Evolutionary conservation across 2,888 invertebrate genomes (phyloP).

Genomic region (Epirrita christyi): DNA sequence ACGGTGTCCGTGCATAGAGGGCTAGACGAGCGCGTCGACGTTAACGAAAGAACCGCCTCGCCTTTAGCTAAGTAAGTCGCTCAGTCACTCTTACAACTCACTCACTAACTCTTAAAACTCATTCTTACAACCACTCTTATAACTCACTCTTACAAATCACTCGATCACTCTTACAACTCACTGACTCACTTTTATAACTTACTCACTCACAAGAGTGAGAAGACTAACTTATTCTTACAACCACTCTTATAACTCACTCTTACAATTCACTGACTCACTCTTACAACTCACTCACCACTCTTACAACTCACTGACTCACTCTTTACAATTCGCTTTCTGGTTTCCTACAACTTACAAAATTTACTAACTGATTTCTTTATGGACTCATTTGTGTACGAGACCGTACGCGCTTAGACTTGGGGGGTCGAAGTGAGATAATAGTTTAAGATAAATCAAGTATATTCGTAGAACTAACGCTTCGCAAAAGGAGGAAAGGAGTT

Average conservation of each 20-base stretch:
- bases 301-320: neutral
- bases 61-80: slow-evolving; percentile 67
- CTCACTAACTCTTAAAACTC: neutral
- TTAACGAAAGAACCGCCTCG: slow-evolving; percentile 54
- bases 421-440: no score
- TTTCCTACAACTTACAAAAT: neutral
- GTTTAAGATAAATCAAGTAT: no score
- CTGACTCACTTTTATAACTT: neutral
- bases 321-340: neutral
- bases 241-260: neutral
- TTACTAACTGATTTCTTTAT: neutral
- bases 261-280: neutral
- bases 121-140: neutral
- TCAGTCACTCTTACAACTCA: neutral
- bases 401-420: no score
- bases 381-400: no score
- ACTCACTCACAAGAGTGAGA: no score
- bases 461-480: no score
- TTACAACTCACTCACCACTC: neutral
- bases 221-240: no score
- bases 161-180: neutral
- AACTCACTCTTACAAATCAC: neutral
- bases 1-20: slow-evolving; percentile 92
- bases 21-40: slow-evolving; percentile 82
- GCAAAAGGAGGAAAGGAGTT: no score